A percentile compares a stretch with the other conserved stretches of the same genome.
Evolutionary conservation across 2,888 invertebrate genomes (phyloP).

Genomic region (Actias luna): DNA sequence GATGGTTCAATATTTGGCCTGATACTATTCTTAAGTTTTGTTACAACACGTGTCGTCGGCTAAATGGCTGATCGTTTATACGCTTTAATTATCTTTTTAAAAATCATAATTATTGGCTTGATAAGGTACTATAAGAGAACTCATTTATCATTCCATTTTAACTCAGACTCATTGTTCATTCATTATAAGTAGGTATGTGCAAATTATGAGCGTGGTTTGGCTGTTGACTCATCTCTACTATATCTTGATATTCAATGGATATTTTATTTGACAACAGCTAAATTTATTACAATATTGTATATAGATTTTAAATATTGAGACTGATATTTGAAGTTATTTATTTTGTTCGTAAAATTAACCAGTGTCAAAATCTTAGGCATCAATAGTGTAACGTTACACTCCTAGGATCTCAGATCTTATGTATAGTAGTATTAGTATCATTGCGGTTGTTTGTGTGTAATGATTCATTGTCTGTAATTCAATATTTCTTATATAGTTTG

Average conservation of each 20-base stretch:
- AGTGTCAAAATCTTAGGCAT: slow-evolving; percentile 73
- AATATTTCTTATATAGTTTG: slow-evolving; percentile 1
- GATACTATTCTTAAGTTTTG: slow-evolving; percentile 16
- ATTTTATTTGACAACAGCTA: slow-evolving; percentile 57
- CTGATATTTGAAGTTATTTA: slow-evolving; percentile 80
- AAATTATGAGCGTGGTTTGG: slow-evolving; percentile 42
- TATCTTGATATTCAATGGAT: slow-evolving; percentile 39
- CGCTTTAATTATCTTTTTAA: slow-evolving; percentile 55
- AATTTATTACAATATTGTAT: slow-evolving; percentile 72
- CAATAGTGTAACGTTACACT: slow-evolving; percentile 56
- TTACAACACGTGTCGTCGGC: slow-evolving; percentile 29
- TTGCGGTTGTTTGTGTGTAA: slow-evolving; percentile 10
- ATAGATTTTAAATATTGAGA: slow-evolving; percentile 78
- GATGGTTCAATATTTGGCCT: slow-evolving; percentile 9
- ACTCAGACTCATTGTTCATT: slow-evolving; percentile 34
- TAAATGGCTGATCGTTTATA: slow-evolving; percentile 42
- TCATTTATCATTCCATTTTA: slow-evolving; percentile 62
- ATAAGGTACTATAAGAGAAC: slow-evolving; percentile 45
- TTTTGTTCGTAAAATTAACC: slow-evolving; percentile 76
- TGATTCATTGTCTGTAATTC: neutral
- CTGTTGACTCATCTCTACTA: slow-evolving; percentile 40
- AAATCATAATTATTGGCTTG: slow-evolving; percentile 53
- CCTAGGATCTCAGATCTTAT: slow-evolving; percentile 66
- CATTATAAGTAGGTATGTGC: slow-evolving; percentile 23
- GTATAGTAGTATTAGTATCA: slow-evolving; percentile 23